These are phyloP conservation scores for Craseonycteris thonglongyai DNA, from an alignment of 2,113 vertebrate species.

Conservation along the genomic window DNA sequence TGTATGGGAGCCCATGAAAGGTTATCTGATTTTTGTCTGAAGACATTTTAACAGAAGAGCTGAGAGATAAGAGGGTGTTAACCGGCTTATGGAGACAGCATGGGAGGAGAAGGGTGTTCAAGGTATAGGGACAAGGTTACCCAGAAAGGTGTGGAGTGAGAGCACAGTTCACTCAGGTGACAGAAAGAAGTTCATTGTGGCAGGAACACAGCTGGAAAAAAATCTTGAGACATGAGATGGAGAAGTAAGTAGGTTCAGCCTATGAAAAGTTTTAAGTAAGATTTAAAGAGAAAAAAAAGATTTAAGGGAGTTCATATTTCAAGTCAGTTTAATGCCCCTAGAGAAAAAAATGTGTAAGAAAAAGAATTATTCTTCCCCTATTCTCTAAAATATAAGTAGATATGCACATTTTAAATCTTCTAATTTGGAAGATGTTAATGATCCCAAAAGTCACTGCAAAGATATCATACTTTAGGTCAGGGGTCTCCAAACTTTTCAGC, in stretches of 20 bases:
- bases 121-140: neutral
- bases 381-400: neutral
- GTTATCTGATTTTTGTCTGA: neutral
- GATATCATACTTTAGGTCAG: neutral
- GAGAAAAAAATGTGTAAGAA: neutral
- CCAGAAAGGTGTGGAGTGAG: neutral
- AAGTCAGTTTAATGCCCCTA: neutral
- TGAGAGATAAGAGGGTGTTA: neutral
- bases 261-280: neutral
- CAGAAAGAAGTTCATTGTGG: neutral
- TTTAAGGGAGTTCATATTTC: neutral
- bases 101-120: neutral
- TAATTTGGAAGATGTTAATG: neutral
- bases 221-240: neutral
- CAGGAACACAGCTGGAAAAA: neutral
- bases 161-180: neutral
- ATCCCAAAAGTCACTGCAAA: neutral
- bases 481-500: too few species aligned
- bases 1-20: neutral
- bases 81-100: neutral
- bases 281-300: too few species aligned
- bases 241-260: neutral
- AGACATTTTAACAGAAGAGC: neutral
- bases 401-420: neutral
- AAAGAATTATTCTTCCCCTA: neutral